These are phyloP conservation scores for Gila robusta DNA, from an alignment of 2,797 vertebrate species.

Conservation along the genomic window DNA sequence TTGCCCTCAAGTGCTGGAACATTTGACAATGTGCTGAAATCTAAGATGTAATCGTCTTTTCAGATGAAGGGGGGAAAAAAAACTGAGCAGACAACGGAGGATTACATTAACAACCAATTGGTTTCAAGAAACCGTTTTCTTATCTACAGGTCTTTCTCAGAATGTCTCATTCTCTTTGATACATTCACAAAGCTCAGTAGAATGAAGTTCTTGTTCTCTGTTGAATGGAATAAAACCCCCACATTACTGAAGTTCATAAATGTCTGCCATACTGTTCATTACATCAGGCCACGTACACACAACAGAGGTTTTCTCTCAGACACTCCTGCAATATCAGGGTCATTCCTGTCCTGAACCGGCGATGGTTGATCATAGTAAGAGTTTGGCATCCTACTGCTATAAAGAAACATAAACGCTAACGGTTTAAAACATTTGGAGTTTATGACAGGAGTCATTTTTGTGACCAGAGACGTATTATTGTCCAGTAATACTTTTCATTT, in stretches of 20 bases:
- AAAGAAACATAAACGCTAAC: neutral
- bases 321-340: neutral
- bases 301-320: neutral
- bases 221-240: conserved; percentile 32
- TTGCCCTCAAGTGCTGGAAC: conserved; percentile 67
- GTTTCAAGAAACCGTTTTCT: conserved; percentile 44
- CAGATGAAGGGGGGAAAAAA: conserved; percentile 24
- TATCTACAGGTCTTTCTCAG: conserved; percentile 17
- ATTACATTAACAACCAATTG: conserved; percentile 42
- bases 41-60: conserved; percentile 58
- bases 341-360: neutral
- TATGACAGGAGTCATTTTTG: neutral
- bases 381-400: neutral
- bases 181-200: conserved; percentile 24
- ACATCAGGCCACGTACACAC: conserved; percentile 27
- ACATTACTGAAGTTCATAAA: conserved; percentile 19
- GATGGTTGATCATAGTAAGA: neutral
- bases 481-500: neutral
- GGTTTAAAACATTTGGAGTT: neutral
- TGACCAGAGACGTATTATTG: neutral
- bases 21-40: conserved; percentile 68
- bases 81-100: conserved; percentile 38
- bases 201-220: conserved; percentile 40
- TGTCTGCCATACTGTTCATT: conserved; percentile 15
- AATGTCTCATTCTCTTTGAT: conserved; percentile 36